These are phyloP conservation scores for Leptonema lineaticorne DNA, from an alignment of 1,140 invertebrate species.

Conservation along the genomic window DNA sequence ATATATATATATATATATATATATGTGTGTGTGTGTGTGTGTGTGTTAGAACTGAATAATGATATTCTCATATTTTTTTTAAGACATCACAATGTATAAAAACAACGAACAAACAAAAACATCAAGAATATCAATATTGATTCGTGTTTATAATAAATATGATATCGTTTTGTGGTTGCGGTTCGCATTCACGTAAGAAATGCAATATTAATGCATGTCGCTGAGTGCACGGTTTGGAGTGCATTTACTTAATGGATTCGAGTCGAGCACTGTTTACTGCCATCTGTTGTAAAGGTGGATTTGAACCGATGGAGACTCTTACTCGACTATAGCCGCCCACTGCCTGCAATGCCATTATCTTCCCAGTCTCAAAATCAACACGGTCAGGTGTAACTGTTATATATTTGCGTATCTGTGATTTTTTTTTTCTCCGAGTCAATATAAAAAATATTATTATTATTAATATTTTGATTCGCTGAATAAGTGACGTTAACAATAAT, in stretches of 20 bases:
- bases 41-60: too few species aligned
- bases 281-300: slow-evolving; percentile 21
- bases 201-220: slow-evolving; percentile 55
- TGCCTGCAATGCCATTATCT: not conserved
- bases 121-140: not conserved
- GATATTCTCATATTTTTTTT: too few species aligned
- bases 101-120: not conserved
- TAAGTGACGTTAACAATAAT: too few species aligned
- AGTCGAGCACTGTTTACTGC: slow-evolving; percentile 18
- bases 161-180: too few species aligned
- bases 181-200: too few species aligned
- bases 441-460: too few species aligned
- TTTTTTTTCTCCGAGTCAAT: not conserved
- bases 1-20: too few species aligned
- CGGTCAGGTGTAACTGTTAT: not conserved
- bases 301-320: slow-evolving; percentile 18
- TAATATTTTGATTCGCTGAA: too few species aligned
- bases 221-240: slow-evolving; percentile 50
- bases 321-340: not conserved
- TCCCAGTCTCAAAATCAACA: not conserved
- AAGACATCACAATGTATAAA: too few species aligned
- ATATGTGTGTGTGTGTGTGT: too few species aligned
- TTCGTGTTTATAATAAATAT: not conserved
- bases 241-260: slow-evolving; percentile 55
- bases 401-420: not conserved